Evolutionary conservation across 2,797 vertebrate genomes (phyloP).

Genomic region (Apogon hyalosoma): DNA sequence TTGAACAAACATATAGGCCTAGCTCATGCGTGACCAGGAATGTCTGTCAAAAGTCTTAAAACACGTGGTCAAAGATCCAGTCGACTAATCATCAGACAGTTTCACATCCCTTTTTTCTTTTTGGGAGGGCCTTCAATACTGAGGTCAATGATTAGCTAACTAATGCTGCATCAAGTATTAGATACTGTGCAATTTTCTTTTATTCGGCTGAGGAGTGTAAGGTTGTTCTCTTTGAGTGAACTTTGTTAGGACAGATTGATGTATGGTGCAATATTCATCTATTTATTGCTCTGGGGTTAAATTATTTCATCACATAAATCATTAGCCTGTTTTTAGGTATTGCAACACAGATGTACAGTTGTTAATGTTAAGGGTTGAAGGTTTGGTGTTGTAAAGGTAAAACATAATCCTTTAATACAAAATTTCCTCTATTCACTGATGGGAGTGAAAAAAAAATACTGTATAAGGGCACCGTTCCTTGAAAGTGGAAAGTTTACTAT

Average conservation of each 20-base stretch:
- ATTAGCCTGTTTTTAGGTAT: not conserved
- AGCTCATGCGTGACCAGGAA: not conserved
- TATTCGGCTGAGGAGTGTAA: not conserved
- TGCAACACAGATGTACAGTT: slow-evolving; percentile 5
- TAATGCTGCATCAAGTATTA: not conserved
- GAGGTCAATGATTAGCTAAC: not conserved
- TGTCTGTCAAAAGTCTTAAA: slow-evolving; percentile 6
- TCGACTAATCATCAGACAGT: slow-evolving; percentile 4
- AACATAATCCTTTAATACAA: not conserved
- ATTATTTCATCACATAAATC: not conserved
- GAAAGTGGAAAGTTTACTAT: too few relatives aligned
- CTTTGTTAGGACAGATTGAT: not conserved
- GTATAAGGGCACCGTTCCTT: not conserved
- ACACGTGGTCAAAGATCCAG: not conserved
- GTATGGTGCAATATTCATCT: not conserved
- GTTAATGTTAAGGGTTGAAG: slow-evolving; percentile 28
- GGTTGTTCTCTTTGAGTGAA: not conserved
- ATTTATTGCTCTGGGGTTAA: slow-evolving; percentile 13
- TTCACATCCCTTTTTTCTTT: slow-evolving; percentile 62
- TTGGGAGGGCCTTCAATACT: not conserved
- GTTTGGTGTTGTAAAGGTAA: not conserved
- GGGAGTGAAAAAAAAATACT: not conserved
- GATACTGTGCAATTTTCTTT: not conserved
- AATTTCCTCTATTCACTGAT: not conserved
- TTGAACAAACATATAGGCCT: not conserved